phyloP scores from a whole-genome alignment of 1,140 invertebrate species.

The Drosophila santomea region DNA sequence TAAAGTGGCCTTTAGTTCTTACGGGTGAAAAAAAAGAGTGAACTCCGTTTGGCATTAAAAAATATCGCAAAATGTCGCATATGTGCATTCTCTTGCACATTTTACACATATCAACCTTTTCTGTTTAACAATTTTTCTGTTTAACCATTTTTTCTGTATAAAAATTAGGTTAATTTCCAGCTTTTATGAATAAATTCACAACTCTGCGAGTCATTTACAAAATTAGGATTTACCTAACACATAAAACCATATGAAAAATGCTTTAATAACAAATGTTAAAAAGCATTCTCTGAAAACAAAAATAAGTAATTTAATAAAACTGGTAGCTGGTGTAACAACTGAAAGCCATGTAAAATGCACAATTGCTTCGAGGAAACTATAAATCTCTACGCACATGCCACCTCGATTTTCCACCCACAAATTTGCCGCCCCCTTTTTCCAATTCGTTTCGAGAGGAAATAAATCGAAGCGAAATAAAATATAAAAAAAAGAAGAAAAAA shows the following conservation, averaged over 20 bases:
- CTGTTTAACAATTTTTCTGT: no score
- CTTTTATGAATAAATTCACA: no score
- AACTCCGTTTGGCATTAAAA: neutral
- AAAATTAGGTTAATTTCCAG: no score
- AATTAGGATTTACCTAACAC: no score
- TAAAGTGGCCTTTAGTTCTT: constrained; percentile 10
- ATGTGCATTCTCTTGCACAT: no score
- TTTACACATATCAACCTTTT: no score
- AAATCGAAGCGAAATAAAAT: constrained; percentile 41
- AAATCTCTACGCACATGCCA: constrained; percentile 19
- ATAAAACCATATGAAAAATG: no score
- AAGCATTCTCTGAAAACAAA: neutral
- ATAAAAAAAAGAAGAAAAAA: constrained; percentile 48
- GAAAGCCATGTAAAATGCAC: neutral
- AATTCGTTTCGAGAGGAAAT: constrained; percentile 19
- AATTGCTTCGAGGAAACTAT: constrained; percentile 7
- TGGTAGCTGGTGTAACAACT: neutral
- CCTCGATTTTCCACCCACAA: neutral
- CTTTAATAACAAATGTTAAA: neutral
- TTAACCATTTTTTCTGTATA: no score
- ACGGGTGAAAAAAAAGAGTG: neutral
- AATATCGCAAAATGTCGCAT: no score
- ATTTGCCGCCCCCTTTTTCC: neutral
- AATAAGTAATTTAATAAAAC: neutral
- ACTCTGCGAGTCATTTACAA: no score